Conservation (phyloP, 2,888 invertebrate species). For the Drosophila mulleri region DNA sequence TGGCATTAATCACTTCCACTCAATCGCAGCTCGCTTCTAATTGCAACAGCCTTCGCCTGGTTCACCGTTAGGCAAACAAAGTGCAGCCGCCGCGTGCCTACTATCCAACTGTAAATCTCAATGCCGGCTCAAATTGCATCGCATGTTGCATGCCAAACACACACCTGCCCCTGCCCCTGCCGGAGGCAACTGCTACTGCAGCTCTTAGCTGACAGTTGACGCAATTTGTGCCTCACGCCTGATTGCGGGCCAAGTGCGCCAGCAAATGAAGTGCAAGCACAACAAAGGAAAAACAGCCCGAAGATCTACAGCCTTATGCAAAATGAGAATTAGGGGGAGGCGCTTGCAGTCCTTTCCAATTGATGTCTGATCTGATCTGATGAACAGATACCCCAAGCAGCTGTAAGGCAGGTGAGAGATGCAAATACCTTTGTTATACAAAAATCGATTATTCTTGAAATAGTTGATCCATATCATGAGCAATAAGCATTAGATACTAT, state of each 20-base stretch:
- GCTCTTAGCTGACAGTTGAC: constrained; percentile 6
- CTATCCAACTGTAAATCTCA: constrained; percentile 61
- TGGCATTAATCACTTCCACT: constrained; percentile 67
- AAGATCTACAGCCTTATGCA: constrained; percentile 38
- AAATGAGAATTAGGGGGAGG: constrained; percentile 18
- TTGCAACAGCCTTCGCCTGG: constrained; percentile 50
- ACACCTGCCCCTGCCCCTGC: constrained; percentile 46
- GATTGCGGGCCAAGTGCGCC: constrained; percentile 53
- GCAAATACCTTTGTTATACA: neutral
- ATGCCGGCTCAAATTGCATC: constrained; percentile 61
- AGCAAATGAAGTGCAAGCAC: constrained; percentile 51
- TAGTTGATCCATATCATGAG: neutral
- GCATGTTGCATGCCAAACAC: constrained; percentile 44
- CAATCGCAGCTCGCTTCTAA: constrained; percentile 59
- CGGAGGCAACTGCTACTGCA: constrained; percentile 2
- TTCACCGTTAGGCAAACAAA: constrained; percentile 55
- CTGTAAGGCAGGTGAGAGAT: constrained; percentile 30
- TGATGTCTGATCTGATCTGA: constrained; percentile 19
- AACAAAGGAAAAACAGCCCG: constrained; percentile 36
- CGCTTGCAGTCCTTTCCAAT: constrained; percentile 18
- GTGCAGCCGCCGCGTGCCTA: constrained; percentile 44
- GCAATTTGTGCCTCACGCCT: constrained; percentile 36
- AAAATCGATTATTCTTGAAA: neutral
- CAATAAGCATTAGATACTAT: neutral
- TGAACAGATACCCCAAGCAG: constrained; percentile 24